Evolutionary conservation across 1,140 invertebrate genomes (phyloP), one percentile per base, ranked within the genome.

Genomic region (Aporrectodea caliginosa): DNA sequence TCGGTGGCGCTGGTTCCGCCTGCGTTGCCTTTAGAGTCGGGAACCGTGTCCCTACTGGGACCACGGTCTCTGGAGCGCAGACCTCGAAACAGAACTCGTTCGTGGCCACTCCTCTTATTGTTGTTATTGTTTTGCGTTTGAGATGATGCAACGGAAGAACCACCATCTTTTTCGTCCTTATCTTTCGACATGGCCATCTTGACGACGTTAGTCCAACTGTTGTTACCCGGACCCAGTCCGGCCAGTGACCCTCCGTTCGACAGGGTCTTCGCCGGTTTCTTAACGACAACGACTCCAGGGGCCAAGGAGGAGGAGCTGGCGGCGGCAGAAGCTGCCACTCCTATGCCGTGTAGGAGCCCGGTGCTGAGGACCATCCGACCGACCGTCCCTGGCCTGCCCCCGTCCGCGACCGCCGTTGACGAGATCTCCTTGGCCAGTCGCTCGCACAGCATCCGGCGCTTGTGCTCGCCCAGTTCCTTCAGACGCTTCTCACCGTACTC

Each of bases 381-480:
- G 22, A 58, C 43, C 43, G 43, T 58, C 6, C 43, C 22, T 22
- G 43, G 6, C n/a, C n/a, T n/a, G n/a, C n/a, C n/a, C n/a, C n/a
- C n/a, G n/a, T n/a, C n/a, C 6, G 43, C 43, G 22, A 6, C 22
- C 43, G 6, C 43, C 43, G 43, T 58, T 12, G 6, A 12, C 43
- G 43, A 58, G 6, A 58, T 14, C 70, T 29, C n/a, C 27, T 72
- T 32, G 27, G n/a, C 70, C 70, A 72, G 31, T 14, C 31, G n/a
- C 31, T 72, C 70, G 31, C 31, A 29, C 31, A 72, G 31, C 6
- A 2, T 35, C 31, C 43, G 33, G 2, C 43, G 34, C 35, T 76
- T 76, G 75, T 76, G 75, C 29, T 76, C 75, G 75, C 43, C 75
- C 43, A 76, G 16, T 68, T 76, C 75, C 29, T 58, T 31, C 6